A percentile compares a stretch with the other conserved stretches of the same genome.
Evolutionary conservation across 2,888 invertebrate genomes (phyloP).

Genomic region (Aphrophora alni): DNA sequence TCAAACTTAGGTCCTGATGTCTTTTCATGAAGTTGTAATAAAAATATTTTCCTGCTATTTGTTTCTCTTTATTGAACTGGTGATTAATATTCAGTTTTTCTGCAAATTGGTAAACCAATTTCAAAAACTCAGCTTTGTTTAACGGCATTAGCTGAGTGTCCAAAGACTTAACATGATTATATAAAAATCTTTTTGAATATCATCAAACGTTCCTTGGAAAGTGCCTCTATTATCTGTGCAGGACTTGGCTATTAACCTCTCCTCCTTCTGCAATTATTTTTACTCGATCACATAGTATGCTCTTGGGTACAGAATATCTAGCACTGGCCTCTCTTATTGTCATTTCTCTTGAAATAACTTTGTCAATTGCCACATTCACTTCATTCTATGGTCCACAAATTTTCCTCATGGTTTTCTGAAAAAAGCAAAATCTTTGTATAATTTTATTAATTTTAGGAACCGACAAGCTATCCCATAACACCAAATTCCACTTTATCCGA

Average conservation of each 20-base stretch:
- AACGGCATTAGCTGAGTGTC: slow-evolving; percentile 28
- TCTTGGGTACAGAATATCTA: background rate
- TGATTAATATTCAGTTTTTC: background rate
- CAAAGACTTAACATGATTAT: slow-evolving; percentile 19
- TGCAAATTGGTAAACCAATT: slow-evolving; percentile 40
- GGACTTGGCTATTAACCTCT: slow-evolving; percentile 6
- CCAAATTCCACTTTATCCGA: too few relatives aligned
- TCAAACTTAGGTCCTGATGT: slow-evolving; percentile 17
- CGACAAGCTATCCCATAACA: too few relatives aligned
- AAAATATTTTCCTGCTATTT: slow-evolving; percentile 9
- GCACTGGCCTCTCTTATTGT: background rate
- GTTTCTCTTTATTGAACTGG: slow-evolving; percentile 20
- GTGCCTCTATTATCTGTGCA: background rate
- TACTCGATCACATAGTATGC: background rate
- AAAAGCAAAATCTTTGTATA: too few relatives aligned
- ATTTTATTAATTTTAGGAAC: too few relatives aligned
- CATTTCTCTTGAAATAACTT: background rate
- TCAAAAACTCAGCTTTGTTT: slow-evolving; percentile 18
- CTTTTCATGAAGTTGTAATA: slow-evolving; percentile 21
- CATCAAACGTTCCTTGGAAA: slow-evolving; percentile 14
- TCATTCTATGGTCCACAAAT: background rate
- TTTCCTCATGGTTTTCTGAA: background rate
- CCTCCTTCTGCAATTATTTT: background rate
- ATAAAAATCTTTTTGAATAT: background rate
- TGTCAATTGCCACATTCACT: background rate